A percentile compares a stretch with the other conserved stretches of the same genome.
phyloP scores from a whole-genome alignment of 2,797 vertebrate genomes.

The Mionectes olivaceus region DNA sequence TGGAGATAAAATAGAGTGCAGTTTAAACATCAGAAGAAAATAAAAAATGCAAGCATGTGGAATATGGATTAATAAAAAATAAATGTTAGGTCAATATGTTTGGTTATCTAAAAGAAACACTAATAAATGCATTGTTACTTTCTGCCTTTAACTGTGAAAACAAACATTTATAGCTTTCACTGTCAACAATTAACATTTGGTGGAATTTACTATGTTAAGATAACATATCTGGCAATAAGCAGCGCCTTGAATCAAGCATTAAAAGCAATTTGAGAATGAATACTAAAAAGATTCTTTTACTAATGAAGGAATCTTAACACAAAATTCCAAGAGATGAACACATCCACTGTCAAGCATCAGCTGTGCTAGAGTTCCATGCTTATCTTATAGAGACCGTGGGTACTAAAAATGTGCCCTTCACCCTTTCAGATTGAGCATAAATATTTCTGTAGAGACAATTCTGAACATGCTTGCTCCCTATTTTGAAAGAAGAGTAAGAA shows the following conservation, averaged over 20 bases:
- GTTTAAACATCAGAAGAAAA: neutral
- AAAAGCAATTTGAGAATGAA: conserved; percentile 66
- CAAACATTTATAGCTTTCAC: neutral
- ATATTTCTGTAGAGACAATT: conserved; percentile 72
- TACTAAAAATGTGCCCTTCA: conserved; percentile 62
- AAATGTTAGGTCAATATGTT: neutral
- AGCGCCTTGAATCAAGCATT: conserved; percentile 40
- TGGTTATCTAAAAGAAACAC: neutral
- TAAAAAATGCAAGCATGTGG: neutral
- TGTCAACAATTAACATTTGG: neutral
- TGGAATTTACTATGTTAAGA: neutral
- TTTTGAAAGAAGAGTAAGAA: conserved; percentile 42
- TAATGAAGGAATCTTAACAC: conserved; percentile 65
- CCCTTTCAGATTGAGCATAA: conserved; percentile 34
- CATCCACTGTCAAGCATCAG: conserved; percentile 72
- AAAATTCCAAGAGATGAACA: conserved; percentile 74
- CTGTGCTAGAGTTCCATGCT: conserved; percentile 63
- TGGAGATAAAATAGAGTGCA: neutral
- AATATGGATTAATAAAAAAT: neutral
- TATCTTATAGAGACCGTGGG: conserved; percentile 63
- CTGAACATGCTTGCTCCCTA: neutral
- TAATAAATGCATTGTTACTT: neutral
- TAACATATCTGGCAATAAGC: conserved; percentile 37
- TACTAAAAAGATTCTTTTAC: conserved; percentile 70
- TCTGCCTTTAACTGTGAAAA: neutral